Base-by-base conservation (phyloP, 2,797 vertebrate genomes). In the Sebastiscus tertius region DNA sequence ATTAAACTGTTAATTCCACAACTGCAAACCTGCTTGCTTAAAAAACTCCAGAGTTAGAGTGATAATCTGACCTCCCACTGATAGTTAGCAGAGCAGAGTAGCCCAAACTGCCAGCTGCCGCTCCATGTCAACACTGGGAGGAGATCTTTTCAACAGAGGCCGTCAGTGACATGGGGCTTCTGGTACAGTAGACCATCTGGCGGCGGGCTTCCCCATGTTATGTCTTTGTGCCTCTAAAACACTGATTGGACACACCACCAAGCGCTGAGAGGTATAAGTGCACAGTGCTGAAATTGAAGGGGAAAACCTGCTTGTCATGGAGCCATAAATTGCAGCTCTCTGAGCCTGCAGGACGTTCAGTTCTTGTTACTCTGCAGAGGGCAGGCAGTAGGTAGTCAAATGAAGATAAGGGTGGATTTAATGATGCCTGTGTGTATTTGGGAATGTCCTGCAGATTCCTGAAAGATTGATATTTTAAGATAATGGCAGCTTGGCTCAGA, bases 31-130 rank as follows among this genome's bases (percentile, higher is more conserved):
- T 55, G 63, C 66, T 70, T 73, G 62, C 66, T 70, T 70, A 52
- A 69, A 39, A 75, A 70, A 66, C 49, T 65, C 64, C 64, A 10
- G 63, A 39, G 56, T 77, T 59, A 22, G 49, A 69, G 79, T 75
- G 79, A 87, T 77, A 74, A 81, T 76, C 80, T 61, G 61, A 58
- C 76, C 86, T 75, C 85, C 75, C 68, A 71, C 77, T 88, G 72
- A 83, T 54, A 75, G 64, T 64, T 78, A 83, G 66, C 52, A 62
- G 75, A 55, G 70, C 62, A 67, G 66, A 60, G 62, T 77, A 56
- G 65, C 71, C 86, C 72, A 69, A 80, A 75, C 77, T 63, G 42
- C 81, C 88, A 92, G 89, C 92, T 94, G 88, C 87, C 89, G 42
- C 56, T 82, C 62, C 75, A n/a, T 87, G 87, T 92, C 89, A 90